These are phyloP conservation scores for Hylaeus anthracinus DNA, from an alignment of 1,140 invertebrate species.

Conservation along the genomic window DNA sequence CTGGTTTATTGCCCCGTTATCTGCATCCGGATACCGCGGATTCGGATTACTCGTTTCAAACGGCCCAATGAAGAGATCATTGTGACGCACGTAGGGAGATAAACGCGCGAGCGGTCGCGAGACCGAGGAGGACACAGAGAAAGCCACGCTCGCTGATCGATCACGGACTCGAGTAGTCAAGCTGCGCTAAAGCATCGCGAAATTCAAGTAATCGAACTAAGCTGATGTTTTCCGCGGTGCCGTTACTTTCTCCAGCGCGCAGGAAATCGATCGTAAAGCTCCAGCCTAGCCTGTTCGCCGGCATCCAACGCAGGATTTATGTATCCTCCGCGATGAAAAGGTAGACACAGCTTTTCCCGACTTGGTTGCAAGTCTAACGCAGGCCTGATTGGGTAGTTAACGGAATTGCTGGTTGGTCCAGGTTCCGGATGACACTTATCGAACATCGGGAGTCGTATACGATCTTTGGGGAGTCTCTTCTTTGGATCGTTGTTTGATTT, in stretches of 20 bases:
- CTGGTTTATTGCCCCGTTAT: constrained; percentile 22
- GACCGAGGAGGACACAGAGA: constrained; percentile 27
- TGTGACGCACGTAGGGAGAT: constrained; percentile 38
- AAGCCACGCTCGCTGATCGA: not conserved
- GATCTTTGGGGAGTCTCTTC: too few relatives aligned
- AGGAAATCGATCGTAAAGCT: constrained; percentile 32
- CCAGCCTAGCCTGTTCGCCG: not conserved
- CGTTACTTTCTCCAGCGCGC: constrained; percentile 21
- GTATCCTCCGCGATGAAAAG: constrained; percentile 11
- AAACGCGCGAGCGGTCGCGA: not conserved
- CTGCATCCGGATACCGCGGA: constrained; percentile 25
- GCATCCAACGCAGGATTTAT: constrained; percentile 13
- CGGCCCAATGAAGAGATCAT: constrained; percentile 24
- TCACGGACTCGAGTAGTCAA: too few relatives aligned
- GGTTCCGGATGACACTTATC: too few relatives aligned
- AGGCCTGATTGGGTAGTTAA: too few relatives aligned
- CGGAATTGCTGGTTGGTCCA: too few relatives aligned
- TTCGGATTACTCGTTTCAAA: constrained; percentile 1
- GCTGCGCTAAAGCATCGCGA: not conserved
- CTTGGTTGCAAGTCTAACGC: too few relatives aligned
- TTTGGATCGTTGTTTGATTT: too few relatives aligned
- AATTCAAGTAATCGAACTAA: constrained; percentile 5
- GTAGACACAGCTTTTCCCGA: not conserved
- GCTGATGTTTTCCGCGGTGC: constrained; percentile 1
- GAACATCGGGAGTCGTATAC: too few relatives aligned